A percentile compares a stretch with the other conserved stretches of the same genome.
Conservation (phyloP, 2,888 invertebrate species). For the Drosophila kambysellisi region DNA sequence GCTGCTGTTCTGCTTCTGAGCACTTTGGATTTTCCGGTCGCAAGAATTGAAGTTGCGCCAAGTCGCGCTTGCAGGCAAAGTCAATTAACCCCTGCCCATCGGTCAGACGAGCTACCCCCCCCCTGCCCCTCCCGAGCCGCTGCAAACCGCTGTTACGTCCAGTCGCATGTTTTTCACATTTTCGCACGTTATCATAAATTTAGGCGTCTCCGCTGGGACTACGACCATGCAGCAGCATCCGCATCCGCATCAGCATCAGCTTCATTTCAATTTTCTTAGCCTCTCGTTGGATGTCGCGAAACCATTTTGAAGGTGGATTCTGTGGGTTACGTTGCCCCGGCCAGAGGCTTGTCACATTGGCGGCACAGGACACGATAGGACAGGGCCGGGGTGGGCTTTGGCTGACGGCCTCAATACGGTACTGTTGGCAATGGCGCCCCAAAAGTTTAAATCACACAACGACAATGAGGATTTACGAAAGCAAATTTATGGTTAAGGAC, state of each 20-base stretch:
- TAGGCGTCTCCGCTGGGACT: constrained; percentile 55
- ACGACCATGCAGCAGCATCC: constrained; percentile 11
- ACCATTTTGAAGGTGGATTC: constrained; percentile 41
- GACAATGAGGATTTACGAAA: constrained; percentile 83
- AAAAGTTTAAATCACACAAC: constrained; percentile 84
- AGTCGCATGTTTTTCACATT: constrained; percentile 52
- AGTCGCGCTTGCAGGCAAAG: constrained; percentile 58
- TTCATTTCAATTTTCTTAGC: constrained; percentile 75
- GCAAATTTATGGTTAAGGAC: constrained; percentile 83
- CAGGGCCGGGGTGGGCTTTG: constrained; percentile 9
- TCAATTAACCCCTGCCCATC: constrained; percentile 57
- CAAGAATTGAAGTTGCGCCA: constrained; percentile 60
- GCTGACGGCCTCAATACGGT: background rate
- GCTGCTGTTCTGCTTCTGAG: constrained; percentile 24
- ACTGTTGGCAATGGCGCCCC: constrained; percentile 42
- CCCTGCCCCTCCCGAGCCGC: background rate
- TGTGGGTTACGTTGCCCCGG: background rate
- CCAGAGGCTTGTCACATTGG: constrained; percentile 46
- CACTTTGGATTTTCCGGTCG: constrained; percentile 58
- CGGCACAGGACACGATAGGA: constrained; percentile 13
- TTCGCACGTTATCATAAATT: constrained; percentile 70
- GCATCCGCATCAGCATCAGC: constrained; percentile 15
- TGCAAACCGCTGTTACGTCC: background rate
- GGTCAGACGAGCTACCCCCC: constrained; percentile 17
- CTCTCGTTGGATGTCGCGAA: constrained; percentile 35